Evolutionary conservation across 2,888 invertebrate species (phyloP), one percentile per base, ranked within the genome.

Genomic region (Limnephilus rhombicus): DNA sequence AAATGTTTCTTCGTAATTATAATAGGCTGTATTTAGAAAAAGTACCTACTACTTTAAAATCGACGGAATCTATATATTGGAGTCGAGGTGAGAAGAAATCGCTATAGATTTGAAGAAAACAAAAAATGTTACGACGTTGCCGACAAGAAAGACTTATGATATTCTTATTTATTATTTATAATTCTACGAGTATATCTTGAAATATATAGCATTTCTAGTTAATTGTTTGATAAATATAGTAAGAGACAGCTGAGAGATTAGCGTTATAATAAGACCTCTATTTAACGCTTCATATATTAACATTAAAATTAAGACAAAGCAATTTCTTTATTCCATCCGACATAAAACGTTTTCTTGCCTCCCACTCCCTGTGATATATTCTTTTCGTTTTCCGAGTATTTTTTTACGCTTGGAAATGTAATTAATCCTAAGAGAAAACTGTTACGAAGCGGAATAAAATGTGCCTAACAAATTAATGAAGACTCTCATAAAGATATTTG

Each of bases 401-500:
- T 68, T 68, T 68, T 68, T 68, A 68, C 68, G 68, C 31, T 37
- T 83, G 34, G 37, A 83, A 83, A 83, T 83, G 83, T 83, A 83
- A 83, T 83, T 83, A 83, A 83, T 83, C 83, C 83, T 37, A 24
- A 83, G 37, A 83, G 34, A 34, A 24, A 34, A 34, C 37, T 37
- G 83, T 37, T 83, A 31, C 31, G 34, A 15, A 83, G 34, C 83
- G 11, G 24, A 31, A 83, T 34, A 18, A 37, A 34, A 83, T 83
- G 68, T 68, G 24, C 68, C 24, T 83, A 37, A 83, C 37, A 83
- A 41, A 34, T 83, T 83, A 83, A 83, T 41, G 24, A 31, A 41
- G 37, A 83, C 34, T 31, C 83, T 83, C 24, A 68, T 68, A 83
- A 34, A 83, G 83, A 83, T 83, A 83, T 83, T 83, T 83, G 53